A percentile compares a stretch with the other conserved stretches of the same genome.
Evolutionary conservation across 2,888 invertebrate species (phyloP).

Genomic region (Acanthoscelides obtectus): DNA sequence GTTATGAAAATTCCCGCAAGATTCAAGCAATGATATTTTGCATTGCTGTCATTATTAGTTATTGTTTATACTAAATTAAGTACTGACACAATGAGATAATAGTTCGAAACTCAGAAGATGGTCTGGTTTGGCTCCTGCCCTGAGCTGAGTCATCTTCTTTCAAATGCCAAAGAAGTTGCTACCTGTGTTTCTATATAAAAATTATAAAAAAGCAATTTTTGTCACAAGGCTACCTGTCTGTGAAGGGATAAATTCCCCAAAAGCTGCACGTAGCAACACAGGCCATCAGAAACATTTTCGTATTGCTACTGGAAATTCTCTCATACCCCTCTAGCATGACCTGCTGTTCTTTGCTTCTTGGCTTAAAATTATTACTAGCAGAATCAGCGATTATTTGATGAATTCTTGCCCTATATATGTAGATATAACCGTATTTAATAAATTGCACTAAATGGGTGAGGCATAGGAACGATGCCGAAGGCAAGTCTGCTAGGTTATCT

Average conservation of each 20-base stretch:
- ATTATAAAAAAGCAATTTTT: too few relatives aligned
- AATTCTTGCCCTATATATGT: slow-evolving; percentile 16
- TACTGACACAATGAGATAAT: too few relatives aligned
- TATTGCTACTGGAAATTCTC: slow-evolving; percentile 24
- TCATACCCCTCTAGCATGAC: slow-evolving; percentile 26
- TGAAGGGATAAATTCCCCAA: slow-evolving; percentile 38
- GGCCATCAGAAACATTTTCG: slow-evolving; percentile 29
- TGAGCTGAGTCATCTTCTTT: too few relatives aligned
- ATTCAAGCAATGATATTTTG: too few relatives aligned
- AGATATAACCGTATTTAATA: slow-evolving; percentile 16
- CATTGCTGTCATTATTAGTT: too few relatives aligned
- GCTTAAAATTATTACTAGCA: slow-evolving; percentile 27
- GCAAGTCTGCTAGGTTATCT: slow-evolving; percentile 8
- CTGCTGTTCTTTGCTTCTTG: slow-evolving; percentile 28
- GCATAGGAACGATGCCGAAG: slow-evolving; percentile 20
- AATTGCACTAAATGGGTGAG: slow-evolving; percentile 20
- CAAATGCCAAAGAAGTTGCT: too few relatives aligned
- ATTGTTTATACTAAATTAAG: too few relatives aligned
- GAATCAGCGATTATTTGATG: slow-evolving; percentile 17
- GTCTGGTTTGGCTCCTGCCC: too few relatives aligned
- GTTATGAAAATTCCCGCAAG: too few relatives aligned
- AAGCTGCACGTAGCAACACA: slow-evolving; percentile 31
- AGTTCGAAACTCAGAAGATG: too few relatives aligned
- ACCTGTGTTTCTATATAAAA: too few relatives aligned
- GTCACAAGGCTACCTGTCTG: slow-evolving; percentile 24